Conservation (phyloP, 1,140 invertebrate species). For the Drosophila repletoides region DNA sequence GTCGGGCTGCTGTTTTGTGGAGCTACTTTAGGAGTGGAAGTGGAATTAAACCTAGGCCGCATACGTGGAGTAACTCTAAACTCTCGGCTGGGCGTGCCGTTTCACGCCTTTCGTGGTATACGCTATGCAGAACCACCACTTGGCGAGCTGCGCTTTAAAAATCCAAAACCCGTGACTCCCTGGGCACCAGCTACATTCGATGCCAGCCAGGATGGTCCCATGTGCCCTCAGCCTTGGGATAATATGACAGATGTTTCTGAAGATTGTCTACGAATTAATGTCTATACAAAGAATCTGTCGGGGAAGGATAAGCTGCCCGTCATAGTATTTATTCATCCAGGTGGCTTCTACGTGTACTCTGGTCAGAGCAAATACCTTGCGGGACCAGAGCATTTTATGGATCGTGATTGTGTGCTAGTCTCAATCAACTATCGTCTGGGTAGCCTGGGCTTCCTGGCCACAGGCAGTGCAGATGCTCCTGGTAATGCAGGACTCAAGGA, state of each 20-base stretch:
- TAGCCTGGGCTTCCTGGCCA: constrained; percentile 83
- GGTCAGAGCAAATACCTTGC: constrained; percentile 81
- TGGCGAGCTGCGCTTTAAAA: constrained; percentile 83
- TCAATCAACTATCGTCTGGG: constrained; percentile 86
- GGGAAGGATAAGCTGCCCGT: constrained; percentile 73
- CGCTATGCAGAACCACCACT: constrained; percentile 5
- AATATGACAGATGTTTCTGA: constrained; percentile 53
- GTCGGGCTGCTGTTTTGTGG: neutral
- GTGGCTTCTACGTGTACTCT: constrained; percentile 82
- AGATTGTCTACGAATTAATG: constrained; percentile 77
- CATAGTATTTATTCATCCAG: constrained; percentile 83
- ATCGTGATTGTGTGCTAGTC: constrained; percentile 85
- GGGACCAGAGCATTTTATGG: constrained; percentile 84
- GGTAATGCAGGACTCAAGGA: constrained; percentile 66
- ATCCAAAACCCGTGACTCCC: constrained; percentile 8
- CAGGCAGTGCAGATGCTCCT: constrained; percentile 25
- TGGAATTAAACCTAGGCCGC: constrained; percentile 55
- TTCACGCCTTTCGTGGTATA: constrained; percentile 85
- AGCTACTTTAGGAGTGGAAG: constrained; percentile 15
- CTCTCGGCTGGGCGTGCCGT: constrained; percentile 79
- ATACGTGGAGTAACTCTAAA: constrained; percentile 50
- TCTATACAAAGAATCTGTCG: constrained; percentile 52
- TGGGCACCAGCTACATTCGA: constrained; percentile 16
- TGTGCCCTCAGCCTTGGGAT: neutral
- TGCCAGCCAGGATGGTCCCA: neutral